Evolutionary conservation across 2,113 vertebrate genomes (phyloP).

Genomic region (Chaetops frenatus): DNA sequence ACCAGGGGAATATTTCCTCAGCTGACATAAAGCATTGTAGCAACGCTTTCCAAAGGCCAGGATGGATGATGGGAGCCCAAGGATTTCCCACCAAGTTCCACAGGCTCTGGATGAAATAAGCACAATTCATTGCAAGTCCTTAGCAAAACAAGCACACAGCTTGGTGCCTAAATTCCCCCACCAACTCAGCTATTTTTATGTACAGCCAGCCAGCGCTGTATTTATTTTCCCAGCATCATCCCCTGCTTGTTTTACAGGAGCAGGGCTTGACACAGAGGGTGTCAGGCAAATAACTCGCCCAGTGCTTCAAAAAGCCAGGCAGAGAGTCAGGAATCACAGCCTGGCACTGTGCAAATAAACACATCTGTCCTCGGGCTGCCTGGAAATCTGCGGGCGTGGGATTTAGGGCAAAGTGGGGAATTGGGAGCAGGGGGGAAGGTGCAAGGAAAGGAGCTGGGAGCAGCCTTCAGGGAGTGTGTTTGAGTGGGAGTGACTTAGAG

Average conservation of each 20-base stretch:
- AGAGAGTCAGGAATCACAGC: neutral
- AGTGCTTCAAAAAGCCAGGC: neutral
- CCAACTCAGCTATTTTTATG: neutral
- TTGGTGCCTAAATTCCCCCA: neutral
- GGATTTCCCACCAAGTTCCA: neutral
- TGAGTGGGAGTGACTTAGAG: neutral
- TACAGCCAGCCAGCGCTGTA: neutral
- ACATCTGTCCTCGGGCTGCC: neutral
- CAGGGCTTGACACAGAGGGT: neutral
- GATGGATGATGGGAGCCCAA: neutral
- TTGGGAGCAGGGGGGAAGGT: neutral
- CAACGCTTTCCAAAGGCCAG: neutral
- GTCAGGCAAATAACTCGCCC: neutral
- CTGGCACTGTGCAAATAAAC: neutral
- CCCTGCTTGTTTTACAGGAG: constrained; percentile 23
- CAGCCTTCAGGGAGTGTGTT: neutral
- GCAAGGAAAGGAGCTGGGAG: neutral
- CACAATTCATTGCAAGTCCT: neutral
- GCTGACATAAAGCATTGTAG: neutral
- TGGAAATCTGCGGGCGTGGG: neutral
- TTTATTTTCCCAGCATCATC: constrained; percentile 23
- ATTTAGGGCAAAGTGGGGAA: neutral
- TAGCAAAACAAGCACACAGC: constrained; percentile 18
- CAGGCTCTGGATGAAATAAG: neutral
- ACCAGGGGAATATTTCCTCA: neutral